phyloP scores from a whole-genome alignment of 2,888 invertebrate species.

The Hofmannophila pseudospretella region DNA sequence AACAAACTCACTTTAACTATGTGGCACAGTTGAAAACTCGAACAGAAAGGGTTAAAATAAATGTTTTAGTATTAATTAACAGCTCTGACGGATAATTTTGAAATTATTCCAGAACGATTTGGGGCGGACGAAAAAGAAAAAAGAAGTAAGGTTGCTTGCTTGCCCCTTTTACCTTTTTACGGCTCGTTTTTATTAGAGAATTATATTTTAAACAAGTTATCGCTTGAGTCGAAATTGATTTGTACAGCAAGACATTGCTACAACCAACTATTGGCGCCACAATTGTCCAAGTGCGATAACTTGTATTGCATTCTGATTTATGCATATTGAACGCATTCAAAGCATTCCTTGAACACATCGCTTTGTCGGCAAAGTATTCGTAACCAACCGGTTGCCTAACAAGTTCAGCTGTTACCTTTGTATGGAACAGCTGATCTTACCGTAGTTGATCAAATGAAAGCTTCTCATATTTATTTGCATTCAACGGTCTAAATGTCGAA shows the following conservation, averaged over 20 bases:
- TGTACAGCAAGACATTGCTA: slow-evolving; percentile 36
- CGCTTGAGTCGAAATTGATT: slow-evolving; percentile 61
- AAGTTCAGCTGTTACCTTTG: slow-evolving; percentile 60
- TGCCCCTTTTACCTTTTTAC: slow-evolving; percentile 76
- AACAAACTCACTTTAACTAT: slow-evolving; percentile 1
- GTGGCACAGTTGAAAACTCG: slow-evolving; percentile 10
- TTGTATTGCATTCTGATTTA: slow-evolving; percentile 63
- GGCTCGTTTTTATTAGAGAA: slow-evolving; percentile 74
- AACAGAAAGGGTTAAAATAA: not conserved
- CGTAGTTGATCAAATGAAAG: slow-evolving; percentile 44
- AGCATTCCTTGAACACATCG: slow-evolving; percentile 67
- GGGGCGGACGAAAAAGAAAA: slow-evolving; percentile 98
- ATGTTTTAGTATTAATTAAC: slow-evolving; percentile 5
- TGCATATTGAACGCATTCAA: slow-evolving; percentile 64
- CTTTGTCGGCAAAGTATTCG: slow-evolving; percentile 61
- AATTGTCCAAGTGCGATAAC: slow-evolving; percentile 61
- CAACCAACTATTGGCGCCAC: slow-evolving; percentile 48
- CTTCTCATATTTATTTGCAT: slow-evolving; percentile 68
- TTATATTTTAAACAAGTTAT: slow-evolving; percentile 66
- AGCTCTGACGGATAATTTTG: slow-evolving; percentile 66
- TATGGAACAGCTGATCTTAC: slow-evolving; percentile 56
- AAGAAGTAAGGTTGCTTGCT: slow-evolving; percentile 94
- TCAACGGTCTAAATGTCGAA: slow-evolving; percentile 13
- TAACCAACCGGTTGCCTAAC: slow-evolving; percentile 30
- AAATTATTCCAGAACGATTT: slow-evolving; percentile 89